Conservation (phyloP, 2,888 invertebrate genomes). For the Stenodera caucasica region DNA sequence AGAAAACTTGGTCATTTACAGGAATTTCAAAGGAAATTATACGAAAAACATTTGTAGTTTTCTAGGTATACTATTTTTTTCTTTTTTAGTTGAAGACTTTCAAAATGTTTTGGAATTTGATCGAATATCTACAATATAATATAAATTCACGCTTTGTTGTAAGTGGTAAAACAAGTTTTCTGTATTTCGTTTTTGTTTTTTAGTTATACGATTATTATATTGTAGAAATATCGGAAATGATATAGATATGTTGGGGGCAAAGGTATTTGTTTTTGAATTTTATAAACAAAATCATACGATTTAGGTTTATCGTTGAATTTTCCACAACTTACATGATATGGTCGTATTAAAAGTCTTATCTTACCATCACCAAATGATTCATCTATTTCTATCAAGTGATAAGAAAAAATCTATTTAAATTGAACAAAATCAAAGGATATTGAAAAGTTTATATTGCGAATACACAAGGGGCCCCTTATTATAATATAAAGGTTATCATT, state of each 20-base stretch:
- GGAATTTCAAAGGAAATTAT: conserved; percentile 18
- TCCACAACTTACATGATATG: too few species aligned
- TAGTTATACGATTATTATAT: not conserved
- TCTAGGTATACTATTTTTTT: not conserved
- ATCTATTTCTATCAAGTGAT: too few species aligned
- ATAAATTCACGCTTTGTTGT: not conserved
- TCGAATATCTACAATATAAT: not conserved
- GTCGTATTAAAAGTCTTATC: too few species aligned
- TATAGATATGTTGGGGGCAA: conserved; percentile 1
- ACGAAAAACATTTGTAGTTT: conserved; percentile 7
- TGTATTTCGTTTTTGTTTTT: not conserved
- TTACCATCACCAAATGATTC: too few species aligned
- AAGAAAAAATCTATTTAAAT: not conserved
- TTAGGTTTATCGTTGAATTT: too few species aligned
- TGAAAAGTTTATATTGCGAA: not conserved
- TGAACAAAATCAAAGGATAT: not conserved
- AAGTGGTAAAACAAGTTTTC: not conserved
- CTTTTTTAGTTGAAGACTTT: too few species aligned
- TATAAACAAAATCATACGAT: not conserved
- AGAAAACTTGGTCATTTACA: conserved; percentile 14
- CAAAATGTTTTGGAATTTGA: not conserved
- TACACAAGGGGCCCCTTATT: not conserved
- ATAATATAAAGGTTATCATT: not conserved
- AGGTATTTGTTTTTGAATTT: not conserved
- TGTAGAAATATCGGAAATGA: conserved; percentile 2